Evolutionary conservation across 1,140 invertebrate species (phyloP).

Genomic region (Triops cancriformis): DNA sequence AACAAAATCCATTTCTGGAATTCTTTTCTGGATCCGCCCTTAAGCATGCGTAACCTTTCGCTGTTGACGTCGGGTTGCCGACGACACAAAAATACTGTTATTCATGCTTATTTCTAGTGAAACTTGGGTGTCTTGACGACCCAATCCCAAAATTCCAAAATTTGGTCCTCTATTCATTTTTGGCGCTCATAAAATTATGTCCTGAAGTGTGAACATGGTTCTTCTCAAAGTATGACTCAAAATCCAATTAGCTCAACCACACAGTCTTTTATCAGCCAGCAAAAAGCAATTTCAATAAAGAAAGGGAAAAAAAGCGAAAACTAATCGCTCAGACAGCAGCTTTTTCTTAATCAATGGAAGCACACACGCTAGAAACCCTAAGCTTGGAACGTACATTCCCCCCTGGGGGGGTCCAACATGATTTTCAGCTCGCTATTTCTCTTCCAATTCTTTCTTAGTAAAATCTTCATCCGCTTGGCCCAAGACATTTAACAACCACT

Average conservation of each 20-base stretch:
- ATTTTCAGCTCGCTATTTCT: not conserved
- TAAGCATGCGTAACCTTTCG: no score
- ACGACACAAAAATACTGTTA: no score
- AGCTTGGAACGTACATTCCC: not conserved
- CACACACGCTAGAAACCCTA: not conserved
- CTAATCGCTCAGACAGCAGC: not conserved
- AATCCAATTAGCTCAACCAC: not conserved
- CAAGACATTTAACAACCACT: not conserved
- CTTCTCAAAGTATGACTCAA: no score
- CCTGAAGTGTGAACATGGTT: not conserved
- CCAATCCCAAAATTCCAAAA: not conserved
- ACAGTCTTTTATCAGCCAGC: not conserved
- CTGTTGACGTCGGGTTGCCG: no score
- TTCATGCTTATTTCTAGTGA: no score
- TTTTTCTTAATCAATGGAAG: no score
- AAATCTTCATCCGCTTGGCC: not conserved
- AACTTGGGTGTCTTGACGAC: not conserved
- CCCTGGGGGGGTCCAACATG: not conserved
- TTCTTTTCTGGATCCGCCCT: no score
- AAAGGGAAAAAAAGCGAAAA: no score
- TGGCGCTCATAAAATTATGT: not conserved
- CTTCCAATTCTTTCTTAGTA: not conserved
- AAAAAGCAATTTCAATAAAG: constrained; percentile 3
- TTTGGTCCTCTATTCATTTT: not conserved
- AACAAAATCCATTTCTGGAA: no score